Base-by-base conservation (phyloP, 2,888 invertebrate genomes). In the Tuta absoluta region DNA sequence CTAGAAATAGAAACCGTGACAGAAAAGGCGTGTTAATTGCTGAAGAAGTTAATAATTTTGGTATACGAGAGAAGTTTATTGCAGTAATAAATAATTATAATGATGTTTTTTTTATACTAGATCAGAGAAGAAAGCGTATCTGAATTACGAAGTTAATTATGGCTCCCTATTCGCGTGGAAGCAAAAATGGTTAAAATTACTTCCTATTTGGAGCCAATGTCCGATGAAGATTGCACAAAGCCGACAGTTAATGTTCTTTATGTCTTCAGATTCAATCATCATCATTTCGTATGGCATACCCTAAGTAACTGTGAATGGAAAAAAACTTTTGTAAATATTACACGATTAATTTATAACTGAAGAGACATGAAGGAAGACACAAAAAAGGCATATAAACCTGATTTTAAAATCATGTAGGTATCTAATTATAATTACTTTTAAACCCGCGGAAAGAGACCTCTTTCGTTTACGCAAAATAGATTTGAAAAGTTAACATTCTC, bases 131-230 rank as follows among this genome's bases (percentile, higher is more conserved):
- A 89, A 87, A 89, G 89, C 86, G 87, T 86, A 75, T 81, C 85
- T 77, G 70, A 75, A 70, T 80, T 81, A 79, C 78, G 77, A 79
- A 78, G 77, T 79, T 84, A 86, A 87, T 86, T 84, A 84, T 75
- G 73, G 77, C 75, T 72, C 67, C 79, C 79, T 77, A 84, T 82
- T 82, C 76, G 85, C 87, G 81, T 84, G 84, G 82, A 83, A 74
- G 80, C 81, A 85, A 87, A 87, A 88, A 85, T 82, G 80, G 84
- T 85, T 84, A 84, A 85, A 87, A 89, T 87, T 84, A 84, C 85
- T 86, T 86, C 83, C 81, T 80, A 79, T 76, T 75, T 69, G 73
- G 73, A 76, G 72, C 75, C 79, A 80, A 79, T 71, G 78, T 75
- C 73, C 73, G 74, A 73, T 66, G 71, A 73, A 78, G 70, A 78